Evolutionary conservation across 2,113 vertebrate species (phyloP).

Genomic region (Athene cunicularia): DNA sequence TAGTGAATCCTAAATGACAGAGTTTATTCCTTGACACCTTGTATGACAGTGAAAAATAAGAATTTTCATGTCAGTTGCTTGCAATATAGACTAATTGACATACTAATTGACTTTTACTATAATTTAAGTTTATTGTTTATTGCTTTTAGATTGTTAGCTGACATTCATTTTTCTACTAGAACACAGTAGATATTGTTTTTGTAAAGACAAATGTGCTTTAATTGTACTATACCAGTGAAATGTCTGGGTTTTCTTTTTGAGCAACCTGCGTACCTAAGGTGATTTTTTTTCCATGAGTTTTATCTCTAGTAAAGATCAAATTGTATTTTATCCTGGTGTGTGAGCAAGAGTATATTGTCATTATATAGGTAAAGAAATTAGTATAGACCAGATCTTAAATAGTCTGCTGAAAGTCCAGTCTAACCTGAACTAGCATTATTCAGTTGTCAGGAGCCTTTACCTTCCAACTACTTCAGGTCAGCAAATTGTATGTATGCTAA

Average conservation of each 20-base stretch:
- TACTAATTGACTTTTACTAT: constrained; percentile 66
- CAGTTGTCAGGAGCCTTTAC: neutral
- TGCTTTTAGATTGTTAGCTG: constrained; percentile 52
- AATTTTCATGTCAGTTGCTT: constrained; percentile 37
- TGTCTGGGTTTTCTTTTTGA: neutral
- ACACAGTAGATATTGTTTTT: constrained; percentile 12
- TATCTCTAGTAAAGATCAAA: neutral
- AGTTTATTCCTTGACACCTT: constrained; percentile 56
- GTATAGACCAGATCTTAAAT: neutral
- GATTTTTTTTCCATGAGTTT: neutral
- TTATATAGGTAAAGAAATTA: constrained; percentile 11
- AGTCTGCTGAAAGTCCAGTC: neutral
- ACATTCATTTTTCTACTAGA: constrained; percentile 37
- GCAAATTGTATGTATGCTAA: neutral
- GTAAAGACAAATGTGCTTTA: constrained; percentile 58
- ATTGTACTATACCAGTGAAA: constrained; percentile 24
- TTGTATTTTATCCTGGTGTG: neutral
- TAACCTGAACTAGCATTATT: constrained; percentile 13
- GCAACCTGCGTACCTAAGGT: neutral
- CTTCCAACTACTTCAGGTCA: neutral
- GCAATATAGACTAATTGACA: constrained; percentile 64
- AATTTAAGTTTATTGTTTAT: constrained; percentile 64
- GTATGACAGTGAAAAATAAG: constrained; percentile 57
- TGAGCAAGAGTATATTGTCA: neutral
- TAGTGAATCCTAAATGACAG: constrained; percentile 61